Percentiles rank a stretch among this genome's conserved stretches.
Evolutionary conservation across 2,797 vertebrate species (phyloP).

Genomic region (Sebastes kiyomatsui): DNA sequence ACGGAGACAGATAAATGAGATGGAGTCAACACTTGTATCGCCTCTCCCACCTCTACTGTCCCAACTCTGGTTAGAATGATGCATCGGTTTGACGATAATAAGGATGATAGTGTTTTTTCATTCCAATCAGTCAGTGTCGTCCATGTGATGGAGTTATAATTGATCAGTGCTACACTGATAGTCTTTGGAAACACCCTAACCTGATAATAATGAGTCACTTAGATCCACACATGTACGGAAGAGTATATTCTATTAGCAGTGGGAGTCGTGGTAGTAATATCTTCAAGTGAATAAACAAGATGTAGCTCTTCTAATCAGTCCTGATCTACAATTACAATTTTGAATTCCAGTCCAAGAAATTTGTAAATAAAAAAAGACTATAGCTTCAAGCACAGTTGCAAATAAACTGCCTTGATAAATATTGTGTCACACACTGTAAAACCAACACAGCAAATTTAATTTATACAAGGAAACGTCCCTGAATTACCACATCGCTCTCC

Average conservation of each 20-base stretch:
- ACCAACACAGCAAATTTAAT: background rate
- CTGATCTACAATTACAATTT: constrained; percentile 4
- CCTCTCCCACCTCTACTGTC: background rate
- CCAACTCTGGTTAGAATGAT: constrained; percentile 4
- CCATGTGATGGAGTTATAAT: background rate
- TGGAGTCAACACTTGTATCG: constrained; percentile 26
- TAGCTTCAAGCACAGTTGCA: background rate
- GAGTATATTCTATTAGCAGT: background rate
- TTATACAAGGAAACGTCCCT: background rate
- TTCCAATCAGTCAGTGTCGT: background rate
- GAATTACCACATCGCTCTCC: background rate
- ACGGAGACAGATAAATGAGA: constrained; percentile 35
- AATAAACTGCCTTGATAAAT: background rate
- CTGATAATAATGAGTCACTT: background rate
- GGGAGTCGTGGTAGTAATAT: background rate
- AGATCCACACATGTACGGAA: background rate
- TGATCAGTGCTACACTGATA: background rate
- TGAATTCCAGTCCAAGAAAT: background rate
- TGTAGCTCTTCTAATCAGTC: constrained; percentile 2
- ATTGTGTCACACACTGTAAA: background rate
- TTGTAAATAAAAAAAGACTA: background rate
- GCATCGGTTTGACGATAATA: background rate
- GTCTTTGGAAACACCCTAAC: background rate
- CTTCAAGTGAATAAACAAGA: background rate
- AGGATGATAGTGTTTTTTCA: background rate